Percentiles rank a stretch among this genome's conserved stretches.
Evolutionary conservation across 2,797 vertebrate species (phyloP).

Genomic region (Halcyon smyrnensis): DNA sequence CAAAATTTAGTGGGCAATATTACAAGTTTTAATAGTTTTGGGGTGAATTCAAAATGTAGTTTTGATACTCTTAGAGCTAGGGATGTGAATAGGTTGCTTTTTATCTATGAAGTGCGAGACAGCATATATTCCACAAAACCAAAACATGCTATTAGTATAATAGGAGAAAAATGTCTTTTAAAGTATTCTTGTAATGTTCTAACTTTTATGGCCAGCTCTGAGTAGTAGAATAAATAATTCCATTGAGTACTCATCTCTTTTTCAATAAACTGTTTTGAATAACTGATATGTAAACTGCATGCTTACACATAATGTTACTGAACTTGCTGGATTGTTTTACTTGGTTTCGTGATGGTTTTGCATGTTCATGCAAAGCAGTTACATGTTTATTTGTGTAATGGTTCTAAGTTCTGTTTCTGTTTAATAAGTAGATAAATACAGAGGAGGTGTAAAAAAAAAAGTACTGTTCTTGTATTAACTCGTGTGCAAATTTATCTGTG

Average conservation of each 20-base stretch:
- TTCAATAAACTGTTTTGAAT: not conserved
- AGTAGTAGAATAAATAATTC: not conserved
- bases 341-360: not conserved
- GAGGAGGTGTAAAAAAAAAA: not conserved
- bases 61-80: not conserved
- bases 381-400: not conserved
- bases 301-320: not conserved
- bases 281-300: not conserved
- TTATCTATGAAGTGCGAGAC: not conserved
- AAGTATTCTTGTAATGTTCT: not conserved
- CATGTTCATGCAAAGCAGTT: not conserved
- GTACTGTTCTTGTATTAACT: not conserved
- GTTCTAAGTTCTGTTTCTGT: not conserved
- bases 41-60: not conserved
- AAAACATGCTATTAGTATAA: not conserved
- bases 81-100: not conserved
- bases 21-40: not conserved
- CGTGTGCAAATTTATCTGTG: not conserved
- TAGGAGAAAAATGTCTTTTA: not conserved
- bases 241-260: not conserved
- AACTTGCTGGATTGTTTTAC: not conserved
- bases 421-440: slow-evolving; percentile 19
- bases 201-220: not conserved
- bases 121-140: not conserved
- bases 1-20: not conserved